These are phyloP conservation scores for Drosophila ambigua DNA, from an alignment of 1,140 invertebrate species.

Conservation along the genomic window DNA sequence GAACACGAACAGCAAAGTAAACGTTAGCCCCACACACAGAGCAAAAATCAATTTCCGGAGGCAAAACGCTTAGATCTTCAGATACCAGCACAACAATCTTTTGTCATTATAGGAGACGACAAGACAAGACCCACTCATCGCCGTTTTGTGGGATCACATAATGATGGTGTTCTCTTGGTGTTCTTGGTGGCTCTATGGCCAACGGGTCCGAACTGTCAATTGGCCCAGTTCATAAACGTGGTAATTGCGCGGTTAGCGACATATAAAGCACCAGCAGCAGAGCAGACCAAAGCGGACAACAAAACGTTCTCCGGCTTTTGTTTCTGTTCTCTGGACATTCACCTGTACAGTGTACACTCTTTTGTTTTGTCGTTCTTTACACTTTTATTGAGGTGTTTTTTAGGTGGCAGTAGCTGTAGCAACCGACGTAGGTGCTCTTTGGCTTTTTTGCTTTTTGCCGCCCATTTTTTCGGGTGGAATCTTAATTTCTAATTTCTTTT, in stretches of 20 bases:
- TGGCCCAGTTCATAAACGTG: slow-evolving; percentile 77
- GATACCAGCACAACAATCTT: slow-evolving; percentile 26
- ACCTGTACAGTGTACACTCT: slow-evolving; percentile 16
- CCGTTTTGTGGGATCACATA: slow-evolving; percentile 30
- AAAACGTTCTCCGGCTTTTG: slow-evolving; percentile 51
- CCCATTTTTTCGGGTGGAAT: slow-evolving; percentile 38
- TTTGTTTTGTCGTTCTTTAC: slow-evolving; percentile 32
- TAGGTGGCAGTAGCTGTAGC: slow-evolving; percentile 19
- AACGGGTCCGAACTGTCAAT: slow-evolving; percentile 59
- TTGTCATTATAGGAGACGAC: slow-evolving; percentile 37
- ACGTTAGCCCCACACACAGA: slow-evolving; percentile 24
- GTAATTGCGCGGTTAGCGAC: slow-evolving; percentile 75
- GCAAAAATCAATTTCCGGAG: slow-evolving; percentile 66
- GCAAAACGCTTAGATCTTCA: slow-evolving; percentile 28
- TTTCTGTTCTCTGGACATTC: slow-evolving; percentile 35
- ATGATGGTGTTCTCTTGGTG: slow-evolving; percentile 34
- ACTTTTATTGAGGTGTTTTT: slow-evolving; percentile 35
- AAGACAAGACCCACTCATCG: slow-evolving; percentile 17
- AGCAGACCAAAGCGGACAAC: slow-evolving; percentile 28
- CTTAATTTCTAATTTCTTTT: slow-evolving; percentile 70
- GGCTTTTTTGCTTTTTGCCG: slow-evolving; percentile 46
- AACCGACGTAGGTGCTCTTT: slow-evolving; percentile 38
- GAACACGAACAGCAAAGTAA: slow-evolving; percentile 18
- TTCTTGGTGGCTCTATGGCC: slow-evolving; percentile 11
- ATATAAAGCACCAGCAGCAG: slow-evolving; percentile 45